phyloP scores from a whole-genome alignment of 2,888 invertebrate species.

The Cantharis rufa region DNA sequence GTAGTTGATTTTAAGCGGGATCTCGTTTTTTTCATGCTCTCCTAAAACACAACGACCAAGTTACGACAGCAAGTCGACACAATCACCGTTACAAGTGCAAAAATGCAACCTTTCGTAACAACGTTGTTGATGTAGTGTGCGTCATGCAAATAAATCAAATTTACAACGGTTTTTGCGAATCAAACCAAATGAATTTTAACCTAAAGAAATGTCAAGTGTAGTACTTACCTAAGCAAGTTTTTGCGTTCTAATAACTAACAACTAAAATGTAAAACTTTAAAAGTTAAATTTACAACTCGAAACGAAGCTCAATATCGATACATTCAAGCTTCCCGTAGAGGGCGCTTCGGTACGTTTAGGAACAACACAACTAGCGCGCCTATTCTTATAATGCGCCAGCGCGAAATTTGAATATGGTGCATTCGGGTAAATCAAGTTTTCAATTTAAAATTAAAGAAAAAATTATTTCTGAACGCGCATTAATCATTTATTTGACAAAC shows the following conservation, averaged over 20 bases:
- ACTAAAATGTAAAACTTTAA: background rate
- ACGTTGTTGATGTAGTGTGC: conserved; percentile 39
- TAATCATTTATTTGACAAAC: background rate
- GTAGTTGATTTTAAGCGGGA: conserved; percentile 1
- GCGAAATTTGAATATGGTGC: background rate
- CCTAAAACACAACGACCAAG: background rate
- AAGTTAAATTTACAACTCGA: background rate
- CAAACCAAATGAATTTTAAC: background rate
- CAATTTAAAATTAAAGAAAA: background rate
- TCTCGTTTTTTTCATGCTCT: conserved; percentile 17
- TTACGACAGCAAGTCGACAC: background rate
- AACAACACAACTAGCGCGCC: background rate
- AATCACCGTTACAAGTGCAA: background rate
- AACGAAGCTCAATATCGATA: conserved; percentile 18
- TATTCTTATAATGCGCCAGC: background rate
- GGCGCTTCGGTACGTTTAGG: conserved; percentile 19
- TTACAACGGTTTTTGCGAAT: background rate
- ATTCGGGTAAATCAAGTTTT: background rate
- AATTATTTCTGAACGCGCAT: no score
- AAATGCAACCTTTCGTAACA: conserved; percentile 5
- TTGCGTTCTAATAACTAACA: background rate
- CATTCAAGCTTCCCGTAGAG: conserved; percentile 32
- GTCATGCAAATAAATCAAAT: conserved; percentile 30
- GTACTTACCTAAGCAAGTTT: background rate
- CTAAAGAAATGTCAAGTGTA: background rate